A percentile compares a stretch with the other conserved stretches of the same genome.
These are phyloP conservation scores for Catonia carolina DNA, from an alignment of 2,888 invertebrate species.

Conservation along the genomic window DNA sequence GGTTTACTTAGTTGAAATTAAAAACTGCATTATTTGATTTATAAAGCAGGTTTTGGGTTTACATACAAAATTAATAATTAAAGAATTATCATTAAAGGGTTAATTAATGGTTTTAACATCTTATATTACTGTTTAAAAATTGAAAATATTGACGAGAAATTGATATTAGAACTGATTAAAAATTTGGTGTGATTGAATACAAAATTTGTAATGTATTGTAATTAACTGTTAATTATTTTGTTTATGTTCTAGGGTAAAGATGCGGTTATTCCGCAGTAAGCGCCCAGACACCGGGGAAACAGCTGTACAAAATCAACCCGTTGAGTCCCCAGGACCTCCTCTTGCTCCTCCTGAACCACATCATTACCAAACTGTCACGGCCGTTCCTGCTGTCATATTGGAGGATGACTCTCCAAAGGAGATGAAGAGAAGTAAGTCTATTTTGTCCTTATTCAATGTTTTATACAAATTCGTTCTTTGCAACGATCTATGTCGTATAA, in stretches of 20 bases:
- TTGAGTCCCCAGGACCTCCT: conserved; percentile 46
- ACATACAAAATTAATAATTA: no score
- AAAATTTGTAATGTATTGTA: no score
- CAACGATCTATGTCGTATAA: not conserved
- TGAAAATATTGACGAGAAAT: no score
- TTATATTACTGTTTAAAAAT: no score
- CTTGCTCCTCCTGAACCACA: conserved; percentile 46
- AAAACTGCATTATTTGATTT: no score
- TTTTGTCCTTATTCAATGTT: not conserved
- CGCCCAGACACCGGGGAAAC: conserved; percentile 38
- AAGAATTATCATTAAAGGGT: no score
- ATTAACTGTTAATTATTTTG: no score
- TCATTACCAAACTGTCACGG: conserved; percentile 68
- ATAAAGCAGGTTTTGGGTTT: no score
- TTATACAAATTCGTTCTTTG: not conserved
- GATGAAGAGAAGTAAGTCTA: conserved; percentile 35
- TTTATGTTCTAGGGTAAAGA: conserved; percentile 33
- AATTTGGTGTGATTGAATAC: no score
- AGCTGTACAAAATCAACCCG: conserved; percentile 50
- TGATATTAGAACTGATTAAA: no score
- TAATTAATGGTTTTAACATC: no score
- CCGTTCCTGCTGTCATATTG: conserved; percentile 68
- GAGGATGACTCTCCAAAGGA: conserved; percentile 53
- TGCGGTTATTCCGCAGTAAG: conserved; percentile 59
- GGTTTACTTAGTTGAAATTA: no score